A percentile compares a stretch with the other conserved stretches of the same genome.
Conservation (phyloP, 2,888 invertebrate species). For the Drosophila anomalata region DNA sequence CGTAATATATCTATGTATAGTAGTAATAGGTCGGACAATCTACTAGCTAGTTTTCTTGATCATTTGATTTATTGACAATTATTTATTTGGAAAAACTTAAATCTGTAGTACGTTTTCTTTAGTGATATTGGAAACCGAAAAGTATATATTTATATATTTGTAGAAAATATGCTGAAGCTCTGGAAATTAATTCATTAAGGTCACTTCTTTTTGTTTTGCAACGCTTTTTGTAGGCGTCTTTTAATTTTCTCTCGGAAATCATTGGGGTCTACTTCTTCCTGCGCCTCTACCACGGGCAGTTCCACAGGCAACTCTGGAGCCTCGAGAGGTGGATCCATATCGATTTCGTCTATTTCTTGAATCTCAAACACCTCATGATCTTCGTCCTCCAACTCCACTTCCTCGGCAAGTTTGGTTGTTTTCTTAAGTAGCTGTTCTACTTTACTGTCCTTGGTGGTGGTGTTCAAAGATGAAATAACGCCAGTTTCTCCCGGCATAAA, state of each 20-base stretch:
- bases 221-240: constrained; percentile 80
- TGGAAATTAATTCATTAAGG: constrained; percentile 28
- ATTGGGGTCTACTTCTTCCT: constrained; percentile 59
- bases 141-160: constrained; percentile 23
- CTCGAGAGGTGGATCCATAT: constrained; percentile 11
- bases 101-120: constrained; percentile 11
- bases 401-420: constrained; percentile 13
- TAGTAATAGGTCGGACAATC: constrained; percentile 12
- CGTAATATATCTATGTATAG: neutral
- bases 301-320: constrained; percentile 1
- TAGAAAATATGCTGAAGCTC: constrained; percentile 28
- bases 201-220: constrained; percentile 81
- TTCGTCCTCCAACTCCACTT: constrained; percentile 43
- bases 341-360: constrained; percentile 38
- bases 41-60: constrained; percentile 47
- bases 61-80: constrained; percentile 56
- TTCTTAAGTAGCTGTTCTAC: constrained; percentile 16
- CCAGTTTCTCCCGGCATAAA: constrained; percentile 70
- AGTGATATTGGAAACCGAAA: constrained; percentile 8
- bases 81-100: constrained; percentile 52
- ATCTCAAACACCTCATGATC: constrained; percentile 56
- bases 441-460: constrained; percentile 32
- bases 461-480: constrained; percentile 9
- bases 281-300: neutral
- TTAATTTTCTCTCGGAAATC: constrained; percentile 83